These are phyloP conservation scores for Tetranychus urticae DNA, from an alignment of 1,140 invertebrate genomes.

Conservation along the genomic window DNA sequence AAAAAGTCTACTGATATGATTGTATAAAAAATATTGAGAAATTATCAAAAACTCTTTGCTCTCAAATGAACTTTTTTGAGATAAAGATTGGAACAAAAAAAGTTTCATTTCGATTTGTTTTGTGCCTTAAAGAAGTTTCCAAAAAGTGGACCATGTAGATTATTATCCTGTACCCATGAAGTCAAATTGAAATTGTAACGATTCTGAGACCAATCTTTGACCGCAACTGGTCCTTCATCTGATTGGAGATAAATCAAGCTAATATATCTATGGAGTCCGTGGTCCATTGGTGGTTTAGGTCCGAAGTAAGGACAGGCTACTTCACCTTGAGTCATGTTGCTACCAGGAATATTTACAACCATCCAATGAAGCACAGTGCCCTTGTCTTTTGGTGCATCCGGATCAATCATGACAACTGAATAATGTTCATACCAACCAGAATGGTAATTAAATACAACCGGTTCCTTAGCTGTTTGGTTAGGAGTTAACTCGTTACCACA, in stretches of 20 bases:
- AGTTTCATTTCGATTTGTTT: conserved; percentile 15
- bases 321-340: conserved; percentile 16
- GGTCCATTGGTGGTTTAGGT: conserved; percentile 17
- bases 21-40: no score
- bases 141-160: conserved; percentile 20
- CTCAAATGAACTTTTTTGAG: no score
- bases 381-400: conserved; percentile 16
- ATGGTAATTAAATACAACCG: not conserved
- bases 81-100: no score
- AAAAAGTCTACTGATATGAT: no score
- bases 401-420: conserved; percentile 45
- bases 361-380: conserved; percentile 20
- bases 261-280: conserved; percentile 12
- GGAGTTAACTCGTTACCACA: not conserved
- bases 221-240: conserved; percentile 17
- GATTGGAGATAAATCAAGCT: not conserved
- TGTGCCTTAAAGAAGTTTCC: conserved; percentile 25
- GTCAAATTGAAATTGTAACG: conserved; percentile 17
- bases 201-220: conserved; percentile 16
- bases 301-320: conserved; percentile 18
- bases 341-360: conserved; percentile 20
- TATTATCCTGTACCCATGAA: conserved; percentile 20
- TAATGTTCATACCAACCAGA: conserved; percentile 23
- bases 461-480: not conserved
- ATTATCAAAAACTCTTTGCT: no score